A percentile compares a stretch with the other conserved stretches of the same genome.
Conservation (phyloP, 1,140 invertebrate genomes). For the Dendroctonus valens region DNA sequence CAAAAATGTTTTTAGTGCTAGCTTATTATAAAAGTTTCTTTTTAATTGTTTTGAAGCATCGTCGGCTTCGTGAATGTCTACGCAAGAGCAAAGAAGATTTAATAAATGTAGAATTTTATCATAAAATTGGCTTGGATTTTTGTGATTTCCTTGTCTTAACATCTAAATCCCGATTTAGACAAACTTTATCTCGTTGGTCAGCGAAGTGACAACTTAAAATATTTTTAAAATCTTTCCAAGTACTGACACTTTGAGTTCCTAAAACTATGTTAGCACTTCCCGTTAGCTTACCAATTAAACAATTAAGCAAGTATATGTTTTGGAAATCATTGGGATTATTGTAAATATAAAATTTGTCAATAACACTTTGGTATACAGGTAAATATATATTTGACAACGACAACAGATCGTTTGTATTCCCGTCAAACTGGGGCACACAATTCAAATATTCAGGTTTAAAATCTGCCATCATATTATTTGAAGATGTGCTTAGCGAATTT, state of each 20-base stretch:
- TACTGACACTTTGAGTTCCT: conserved; percentile 11
- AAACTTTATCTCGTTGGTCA: conserved; percentile 20
- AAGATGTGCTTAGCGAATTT: background rate
- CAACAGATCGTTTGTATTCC: conserved; percentile 18
- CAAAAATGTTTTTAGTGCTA: conserved; percentile 20
- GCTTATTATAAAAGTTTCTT: background rate
- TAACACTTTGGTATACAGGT: conserved; percentile 5
- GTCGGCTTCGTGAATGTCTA: conserved; percentile 6
- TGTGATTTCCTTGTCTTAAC: conserved; percentile 12
- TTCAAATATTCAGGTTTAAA: conserved; percentile 22
- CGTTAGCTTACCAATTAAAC: no score
- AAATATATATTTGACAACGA: conserved; percentile 22
- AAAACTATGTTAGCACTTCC: no score
- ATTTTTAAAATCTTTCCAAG: conserved; percentile 18
- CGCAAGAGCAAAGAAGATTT: conserved; percentile 8
- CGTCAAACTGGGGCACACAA: conserved; percentile 17
- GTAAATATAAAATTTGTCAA: conserved; percentile 16
- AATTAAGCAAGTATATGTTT: no score
- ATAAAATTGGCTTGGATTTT: conserved; percentile 21
- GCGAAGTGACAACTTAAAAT: conserved; percentile 5
- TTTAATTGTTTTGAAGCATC: background rate
- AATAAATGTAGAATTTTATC: conserved; percentile 3
- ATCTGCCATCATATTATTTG: conserved; percentile 5
- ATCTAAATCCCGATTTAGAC: conserved; percentile 12
- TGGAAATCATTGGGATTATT: conserved; percentile 13